Conservation (phyloP, 2,113 vertebrate species). For the Martes martes region DNA sequence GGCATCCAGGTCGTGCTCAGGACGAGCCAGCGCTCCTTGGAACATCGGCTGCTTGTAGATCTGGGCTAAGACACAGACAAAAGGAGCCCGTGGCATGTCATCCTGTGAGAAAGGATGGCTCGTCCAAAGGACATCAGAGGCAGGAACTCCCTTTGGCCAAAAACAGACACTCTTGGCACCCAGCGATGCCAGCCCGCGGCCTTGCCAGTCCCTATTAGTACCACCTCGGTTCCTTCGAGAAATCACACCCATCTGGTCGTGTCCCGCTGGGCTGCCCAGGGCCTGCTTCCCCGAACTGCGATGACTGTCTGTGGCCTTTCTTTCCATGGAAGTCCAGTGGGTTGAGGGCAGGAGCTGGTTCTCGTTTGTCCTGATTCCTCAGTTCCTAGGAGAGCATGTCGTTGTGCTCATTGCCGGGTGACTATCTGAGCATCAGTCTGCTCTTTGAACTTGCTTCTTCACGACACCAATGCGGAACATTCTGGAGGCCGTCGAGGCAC, state of each 20-base stretch:
- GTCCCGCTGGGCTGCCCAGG: not conserved
- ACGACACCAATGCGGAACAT: fast-evolving
- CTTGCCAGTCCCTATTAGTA: fast-evolving
- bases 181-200: fast-evolving
- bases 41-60: fast-evolving
- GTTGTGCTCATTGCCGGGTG: fast-evolving
- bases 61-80: fast-evolving
- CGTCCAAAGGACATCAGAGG: fast-evolving
- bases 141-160: not conserved
- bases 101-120: fast-evolving
- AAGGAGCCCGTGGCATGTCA: fast-evolving
- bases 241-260: fast-evolving
- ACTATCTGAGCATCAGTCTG: not conserved
- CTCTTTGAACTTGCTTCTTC: not conserved
- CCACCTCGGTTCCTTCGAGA: not conserved
- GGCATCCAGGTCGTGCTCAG: fast-evolving
- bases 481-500: fast-evolving
- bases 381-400: fast-evolving
- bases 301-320: not conserved
- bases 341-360: fast-evolving
- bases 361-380: no score
- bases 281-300: fast-evolving
- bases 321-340: not conserved
- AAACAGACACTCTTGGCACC: fast-evolving
- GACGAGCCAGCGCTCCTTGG: not conserved